These are phyloP conservation scores for Zenarchopterus dispar DNA, from an alignment of 2,797 vertebrate genomes.

Conservation along the genomic window DNA sequence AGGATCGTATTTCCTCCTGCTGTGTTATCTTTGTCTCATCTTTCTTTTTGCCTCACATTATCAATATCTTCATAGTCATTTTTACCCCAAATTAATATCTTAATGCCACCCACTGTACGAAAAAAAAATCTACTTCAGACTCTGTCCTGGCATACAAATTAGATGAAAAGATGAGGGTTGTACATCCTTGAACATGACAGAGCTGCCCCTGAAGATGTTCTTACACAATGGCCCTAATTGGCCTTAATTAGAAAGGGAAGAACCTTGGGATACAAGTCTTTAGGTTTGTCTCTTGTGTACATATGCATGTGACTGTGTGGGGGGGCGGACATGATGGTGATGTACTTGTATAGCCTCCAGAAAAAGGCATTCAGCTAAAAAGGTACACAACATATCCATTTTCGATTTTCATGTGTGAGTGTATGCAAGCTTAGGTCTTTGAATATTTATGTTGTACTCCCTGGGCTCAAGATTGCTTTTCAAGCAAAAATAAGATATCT, in stretches of 20 bases:
- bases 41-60: constrained; percentile 11
- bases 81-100: not conserved
- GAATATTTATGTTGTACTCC: constrained; percentile 55
- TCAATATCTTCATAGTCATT: constrained; percentile 5
- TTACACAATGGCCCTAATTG: constrained; percentile 40
- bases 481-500: constrained; percentile 9
- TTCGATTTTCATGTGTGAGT: constrained; percentile 21
- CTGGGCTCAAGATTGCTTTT: constrained; percentile 24
- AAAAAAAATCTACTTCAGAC: constrained; percentile 1
- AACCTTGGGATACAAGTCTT: constrained; percentile 18
- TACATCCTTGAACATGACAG: constrained; percentile 7
- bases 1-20: not conserved
- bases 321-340: not conserved
- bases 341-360: constrained; percentile 24
- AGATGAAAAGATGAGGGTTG: constrained; percentile 34
- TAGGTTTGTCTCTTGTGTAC: constrained; percentile 11
- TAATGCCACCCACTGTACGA: no score
- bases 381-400: constrained; percentile 9
- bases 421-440: constrained; percentile 36
- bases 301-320: not conserved
- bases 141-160: constrained; percentile 43
- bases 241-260: constrained; percentile 48
- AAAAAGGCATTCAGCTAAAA: constrained; percentile 5
- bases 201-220: constrained; percentile 17
- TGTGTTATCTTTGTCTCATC: constrained; percentile 1